A percentile compares a stretch with the other conserved stretches of the same genome.
phyloP scores from a whole-genome alignment of 2,113 vertebrate species.

The Tiliqua scincoides region DNA sequence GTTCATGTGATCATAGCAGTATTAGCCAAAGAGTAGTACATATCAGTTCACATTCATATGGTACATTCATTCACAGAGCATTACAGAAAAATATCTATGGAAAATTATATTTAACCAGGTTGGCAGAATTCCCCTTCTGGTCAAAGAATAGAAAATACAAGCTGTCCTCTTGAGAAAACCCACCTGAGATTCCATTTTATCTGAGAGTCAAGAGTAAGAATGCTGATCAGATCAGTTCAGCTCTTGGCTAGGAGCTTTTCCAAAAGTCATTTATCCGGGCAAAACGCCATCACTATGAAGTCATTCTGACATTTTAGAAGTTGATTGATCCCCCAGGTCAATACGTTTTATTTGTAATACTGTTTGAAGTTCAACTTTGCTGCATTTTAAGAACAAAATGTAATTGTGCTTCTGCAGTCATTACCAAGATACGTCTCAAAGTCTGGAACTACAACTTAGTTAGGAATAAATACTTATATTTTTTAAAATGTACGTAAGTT shows the following conservation, averaged over 20 bases:
- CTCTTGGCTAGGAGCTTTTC: conserved; percentile 31
- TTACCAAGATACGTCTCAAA: conserved; percentile 41
- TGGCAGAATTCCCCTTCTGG: conserved; percentile 30
- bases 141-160: neutral
- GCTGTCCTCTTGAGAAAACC: conserved; percentile 15
- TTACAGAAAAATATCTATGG: conserved; percentile 9
- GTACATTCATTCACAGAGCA: conserved; percentile 42
- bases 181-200: conserved; percentile 17
- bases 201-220: conserved; percentile 22
- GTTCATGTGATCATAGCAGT: neutral
- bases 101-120: conserved; percentile 45
- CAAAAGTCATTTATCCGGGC: conserved; percentile 52
- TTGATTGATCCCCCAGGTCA: conserved; percentile 42
- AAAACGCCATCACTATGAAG: conserved; percentile 60
- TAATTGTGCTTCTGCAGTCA: conserved; percentile 39
- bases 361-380: conserved; percentile 45
- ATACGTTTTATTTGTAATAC: conserved; percentile 52
- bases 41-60: conserved; percentile 27
- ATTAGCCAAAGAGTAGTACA: neutral
- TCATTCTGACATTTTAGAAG: conserved; percentile 56
- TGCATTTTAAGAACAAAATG: conserved; percentile 47
- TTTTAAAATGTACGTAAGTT: too few relatives aligned
- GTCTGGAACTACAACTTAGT: conserved; percentile 29
- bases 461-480: neutral
- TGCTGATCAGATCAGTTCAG: conserved; percentile 24